A percentile compares a stretch with the other conserved stretches of the same genome.
Evolutionary conservation across 2,888 invertebrate species (phyloP).

Genomic region (Escarpia spicata): DNA sequence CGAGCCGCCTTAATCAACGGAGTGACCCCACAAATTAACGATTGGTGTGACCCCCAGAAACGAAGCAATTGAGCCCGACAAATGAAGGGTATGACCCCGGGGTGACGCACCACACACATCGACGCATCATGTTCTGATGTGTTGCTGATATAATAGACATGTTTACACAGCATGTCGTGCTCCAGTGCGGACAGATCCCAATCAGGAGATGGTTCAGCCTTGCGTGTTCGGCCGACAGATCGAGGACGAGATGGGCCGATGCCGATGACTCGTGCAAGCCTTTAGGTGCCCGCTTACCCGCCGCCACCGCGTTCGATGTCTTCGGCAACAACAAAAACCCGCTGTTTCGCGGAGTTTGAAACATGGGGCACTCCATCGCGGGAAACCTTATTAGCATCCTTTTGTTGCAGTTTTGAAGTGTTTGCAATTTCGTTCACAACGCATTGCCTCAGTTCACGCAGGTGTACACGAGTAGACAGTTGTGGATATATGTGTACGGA

Average conservation of each 20-base stretch:
- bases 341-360: no score
- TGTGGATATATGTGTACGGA: no score
- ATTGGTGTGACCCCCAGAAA: not conserved
- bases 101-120: not conserved
- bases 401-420: no score
- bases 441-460: no score
- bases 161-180: not conserved
- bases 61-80: not conserved
- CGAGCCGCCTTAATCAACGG: no score
- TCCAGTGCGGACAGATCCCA: slow-evolving; percentile 5
- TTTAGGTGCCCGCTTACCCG: not conserved
- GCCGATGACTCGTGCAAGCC: not conserved
- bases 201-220: slow-evolving; percentile 1
- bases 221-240: not conserved
- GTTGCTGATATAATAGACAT: not conserved
- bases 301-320: no score
- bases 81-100: not conserved
- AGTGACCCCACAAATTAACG: not conserved
- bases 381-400: no score
- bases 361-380: no score
- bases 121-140: not conserved
- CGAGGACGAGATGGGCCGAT: not conserved
- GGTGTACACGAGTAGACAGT: no score
- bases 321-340: no score
- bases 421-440: no score